These are phyloP conservation scores for Apteryx owenii DNA, from an alignment of 2,113 vertebrate species.

Conservation along the genomic window DNA sequence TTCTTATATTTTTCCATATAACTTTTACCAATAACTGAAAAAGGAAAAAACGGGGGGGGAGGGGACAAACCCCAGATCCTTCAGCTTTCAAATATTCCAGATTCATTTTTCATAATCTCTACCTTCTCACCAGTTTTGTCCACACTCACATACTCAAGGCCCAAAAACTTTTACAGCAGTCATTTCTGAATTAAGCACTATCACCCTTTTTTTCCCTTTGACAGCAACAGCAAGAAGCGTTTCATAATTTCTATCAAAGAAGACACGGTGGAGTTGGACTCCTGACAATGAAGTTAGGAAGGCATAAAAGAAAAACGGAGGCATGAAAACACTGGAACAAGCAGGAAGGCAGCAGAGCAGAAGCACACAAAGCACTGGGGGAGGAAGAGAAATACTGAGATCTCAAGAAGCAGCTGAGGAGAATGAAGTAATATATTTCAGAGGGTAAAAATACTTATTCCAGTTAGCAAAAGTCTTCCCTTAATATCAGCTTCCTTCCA, in stretches of 20 bases:
- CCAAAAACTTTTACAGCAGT: neutral
- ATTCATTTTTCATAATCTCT: neutral
- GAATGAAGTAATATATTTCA: neutral
- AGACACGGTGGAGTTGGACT: neutral
- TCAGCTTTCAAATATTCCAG: neutral
- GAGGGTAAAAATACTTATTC: neutral
- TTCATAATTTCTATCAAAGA: neutral
- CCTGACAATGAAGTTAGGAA: neutral
- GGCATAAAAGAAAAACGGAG: neutral
- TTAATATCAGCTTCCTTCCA: neutral
- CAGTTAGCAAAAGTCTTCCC: neutral
- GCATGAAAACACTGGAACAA: accelerated
- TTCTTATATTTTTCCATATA: neutral
- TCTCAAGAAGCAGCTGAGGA: neutral
- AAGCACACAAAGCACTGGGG: neutral
- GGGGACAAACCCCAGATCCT: accelerated
- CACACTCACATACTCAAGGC: neutral
- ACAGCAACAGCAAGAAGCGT: neutral
- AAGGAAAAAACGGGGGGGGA: accelerated
- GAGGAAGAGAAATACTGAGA: neutral
- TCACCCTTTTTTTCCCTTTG: neutral
- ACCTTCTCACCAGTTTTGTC: neutral
- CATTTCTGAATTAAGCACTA: neutral
- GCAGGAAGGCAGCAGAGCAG: accelerated
- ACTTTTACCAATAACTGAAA: neutral